Evolutionary conservation across 2,797 vertebrate genomes (phyloP).

Genomic region (Varecia variegata): DNA sequence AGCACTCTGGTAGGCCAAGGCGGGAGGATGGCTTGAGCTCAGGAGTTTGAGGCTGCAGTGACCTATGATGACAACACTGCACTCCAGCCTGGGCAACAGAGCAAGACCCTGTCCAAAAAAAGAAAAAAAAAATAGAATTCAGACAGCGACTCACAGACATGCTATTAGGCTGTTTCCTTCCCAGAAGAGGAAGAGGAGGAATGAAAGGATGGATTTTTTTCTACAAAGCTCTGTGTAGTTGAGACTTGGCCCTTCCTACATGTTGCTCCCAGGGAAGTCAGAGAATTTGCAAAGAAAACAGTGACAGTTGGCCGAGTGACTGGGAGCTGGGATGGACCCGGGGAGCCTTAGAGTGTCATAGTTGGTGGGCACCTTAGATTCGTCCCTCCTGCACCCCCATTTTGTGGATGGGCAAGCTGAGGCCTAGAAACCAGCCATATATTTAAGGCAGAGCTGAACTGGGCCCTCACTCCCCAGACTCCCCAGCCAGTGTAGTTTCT

Average conservation of each 20-base stretch:
- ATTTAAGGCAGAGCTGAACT: too few species aligned
- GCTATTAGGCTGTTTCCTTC: background rate
- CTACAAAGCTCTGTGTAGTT: background rate
- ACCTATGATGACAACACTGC: too few species aligned
- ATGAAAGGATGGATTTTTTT: background rate
- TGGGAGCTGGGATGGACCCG: accelerated
- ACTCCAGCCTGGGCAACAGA: too few species aligned
- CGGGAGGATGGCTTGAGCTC: too few species aligned
- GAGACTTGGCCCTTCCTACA: background rate
- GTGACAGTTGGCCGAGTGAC: accelerated
- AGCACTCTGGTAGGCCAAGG: too few species aligned
- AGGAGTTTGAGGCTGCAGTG: too few species aligned
- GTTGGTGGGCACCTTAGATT: accelerated
- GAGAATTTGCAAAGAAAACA: background rate
- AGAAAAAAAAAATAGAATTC: too few species aligned
- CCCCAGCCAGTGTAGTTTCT: background rate
- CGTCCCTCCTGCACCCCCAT: too few species aligned
- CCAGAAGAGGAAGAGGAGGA: background rate
- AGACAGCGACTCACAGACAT: accelerated
- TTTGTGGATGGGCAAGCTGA: background rate
- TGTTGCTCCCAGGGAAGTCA: background rate
- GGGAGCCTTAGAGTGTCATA: background rate
- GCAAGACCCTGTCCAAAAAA: too few species aligned
- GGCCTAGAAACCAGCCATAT: background rate
- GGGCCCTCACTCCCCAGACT: background rate